Evolutionary conservation across 2,888 invertebrate species (phyloP).

Genomic region (Stomorhina lunata): DNA sequence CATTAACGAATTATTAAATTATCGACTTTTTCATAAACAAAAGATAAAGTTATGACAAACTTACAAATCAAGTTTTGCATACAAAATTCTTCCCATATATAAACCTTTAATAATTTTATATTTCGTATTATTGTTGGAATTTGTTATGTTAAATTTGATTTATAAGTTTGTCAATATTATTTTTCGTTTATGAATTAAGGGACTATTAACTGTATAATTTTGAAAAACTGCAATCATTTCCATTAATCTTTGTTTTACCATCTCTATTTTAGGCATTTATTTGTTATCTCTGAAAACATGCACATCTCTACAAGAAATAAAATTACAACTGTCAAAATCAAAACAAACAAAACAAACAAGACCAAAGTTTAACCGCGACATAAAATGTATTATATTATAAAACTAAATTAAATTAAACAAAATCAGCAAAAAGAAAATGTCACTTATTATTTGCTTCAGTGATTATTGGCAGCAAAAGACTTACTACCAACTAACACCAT

Average conservation of each 20-base stretch:
- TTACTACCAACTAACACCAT: slow-evolving; percentile 65
- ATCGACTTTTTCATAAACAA: no score
- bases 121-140: no score
- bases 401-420: slow-evolving; percentile 12
- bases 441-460: slow-evolving; percentile 73
- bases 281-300: not conserved
- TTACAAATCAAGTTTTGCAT: no score
- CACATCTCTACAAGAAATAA: not conserved
- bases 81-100: no score
- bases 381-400: slow-evolving; percentile 15
- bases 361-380: slow-evolving; percentile 2
- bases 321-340: not conserved
- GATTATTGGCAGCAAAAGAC: slow-evolving; percentile 72
- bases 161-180: no score
- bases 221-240: not conserved
- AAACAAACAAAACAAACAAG: not conserved
- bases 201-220: no score
- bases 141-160: no score
- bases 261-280: not conserved
- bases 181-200: no score
- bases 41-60: no score
- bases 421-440: slow-evolving; percentile 66
- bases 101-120: no score
- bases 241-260: not conserved
- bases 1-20: no score